These are phyloP conservation scores for Orthosia incerta DNA, from an alignment of 2,888 invertebrate genomes.

Conservation along the genomic window DNA sequence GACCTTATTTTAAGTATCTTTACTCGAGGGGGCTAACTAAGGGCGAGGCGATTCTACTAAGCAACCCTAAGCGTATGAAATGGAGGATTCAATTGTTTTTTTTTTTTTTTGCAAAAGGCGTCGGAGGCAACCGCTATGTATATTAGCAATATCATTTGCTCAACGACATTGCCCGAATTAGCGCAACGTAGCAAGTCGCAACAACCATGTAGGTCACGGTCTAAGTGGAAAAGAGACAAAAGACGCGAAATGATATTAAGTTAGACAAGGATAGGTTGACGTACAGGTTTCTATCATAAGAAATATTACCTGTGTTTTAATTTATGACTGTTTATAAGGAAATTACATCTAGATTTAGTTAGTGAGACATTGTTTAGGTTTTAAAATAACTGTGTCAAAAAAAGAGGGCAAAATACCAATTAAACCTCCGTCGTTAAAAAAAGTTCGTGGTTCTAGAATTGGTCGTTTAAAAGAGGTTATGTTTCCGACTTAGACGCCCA, in stretches of 20 bases:
- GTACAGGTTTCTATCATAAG: slow-evolving; percentile 58
- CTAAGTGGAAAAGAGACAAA: slow-evolving; percentile 68
- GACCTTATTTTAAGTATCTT: not conserved
- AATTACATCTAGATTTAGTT: not conserved
- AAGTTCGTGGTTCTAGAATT: slow-evolving; percentile 15
- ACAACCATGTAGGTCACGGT: slow-evolving; percentile 85
- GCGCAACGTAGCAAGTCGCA: slow-evolving; percentile 76
- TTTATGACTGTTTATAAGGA: slow-evolving; percentile 18
- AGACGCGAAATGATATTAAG: slow-evolving; percentile 45
- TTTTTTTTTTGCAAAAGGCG: slow-evolving; percentile 8
- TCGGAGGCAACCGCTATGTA: not conserved
- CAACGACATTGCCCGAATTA: slow-evolving; percentile 81
- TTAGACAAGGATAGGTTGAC: slow-evolving; percentile 63
- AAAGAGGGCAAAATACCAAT: not conserved
- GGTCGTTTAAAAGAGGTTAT: slow-evolving; percentile 10
- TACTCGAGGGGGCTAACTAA: too few species aligned
- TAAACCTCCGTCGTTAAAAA: not conserved
- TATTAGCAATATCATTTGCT: slow-evolving; percentile 26
- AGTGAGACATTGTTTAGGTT: not conserved
- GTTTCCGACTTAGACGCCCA: slow-evolving; percentile 10
- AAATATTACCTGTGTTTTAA: slow-evolving; percentile 57
- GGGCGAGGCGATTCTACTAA: too few species aligned
- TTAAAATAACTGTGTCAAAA: slow-evolving; percentile 1
- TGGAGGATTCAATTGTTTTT: not conserved
- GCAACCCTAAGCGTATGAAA: not conserved